These are phyloP conservation scores for Pseudochirops corinnae DNA, from an alignment of 2,797 vertebrate genomes.

Conservation along the genomic window DNA sequence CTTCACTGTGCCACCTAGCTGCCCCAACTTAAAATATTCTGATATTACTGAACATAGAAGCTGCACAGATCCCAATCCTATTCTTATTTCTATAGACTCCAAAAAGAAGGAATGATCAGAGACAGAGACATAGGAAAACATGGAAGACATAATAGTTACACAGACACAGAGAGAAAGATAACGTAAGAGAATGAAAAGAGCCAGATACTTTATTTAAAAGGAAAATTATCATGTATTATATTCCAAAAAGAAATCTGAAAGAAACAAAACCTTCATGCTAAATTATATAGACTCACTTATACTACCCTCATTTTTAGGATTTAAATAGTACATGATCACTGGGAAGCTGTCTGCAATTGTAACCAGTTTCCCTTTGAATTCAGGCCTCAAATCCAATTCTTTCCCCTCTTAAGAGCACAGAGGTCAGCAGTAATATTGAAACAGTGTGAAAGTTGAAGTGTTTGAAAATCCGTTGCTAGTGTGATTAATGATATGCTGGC, in stretches of 20 bases:
- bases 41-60: not conserved
- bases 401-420: not conserved
- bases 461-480: not conserved
- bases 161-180: not conserved
- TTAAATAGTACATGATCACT: not conserved
- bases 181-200: not conserved
- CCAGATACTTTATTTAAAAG: not conserved
- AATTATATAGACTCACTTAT: not conserved
- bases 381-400: not conserved
- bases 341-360: not conserved
- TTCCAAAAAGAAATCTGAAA: not conserved
- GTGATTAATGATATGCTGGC: not conserved
- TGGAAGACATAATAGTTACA: not conserved
- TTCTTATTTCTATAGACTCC: not conserved
- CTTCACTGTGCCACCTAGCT: too few species aligned
- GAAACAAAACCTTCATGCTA: not conserved
- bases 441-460: not conserved
- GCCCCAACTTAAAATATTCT: not conserved
- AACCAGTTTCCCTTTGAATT: not conserved
- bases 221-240: not conserved
- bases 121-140: not conserved
- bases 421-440: conserved; percentile 8
- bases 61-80: not conserved
- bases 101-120: not conserved
- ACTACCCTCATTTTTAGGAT: not conserved